Base-by-base conservation (phyloP, 2,888 invertebrate species). In the Antitype chi region DNA sequence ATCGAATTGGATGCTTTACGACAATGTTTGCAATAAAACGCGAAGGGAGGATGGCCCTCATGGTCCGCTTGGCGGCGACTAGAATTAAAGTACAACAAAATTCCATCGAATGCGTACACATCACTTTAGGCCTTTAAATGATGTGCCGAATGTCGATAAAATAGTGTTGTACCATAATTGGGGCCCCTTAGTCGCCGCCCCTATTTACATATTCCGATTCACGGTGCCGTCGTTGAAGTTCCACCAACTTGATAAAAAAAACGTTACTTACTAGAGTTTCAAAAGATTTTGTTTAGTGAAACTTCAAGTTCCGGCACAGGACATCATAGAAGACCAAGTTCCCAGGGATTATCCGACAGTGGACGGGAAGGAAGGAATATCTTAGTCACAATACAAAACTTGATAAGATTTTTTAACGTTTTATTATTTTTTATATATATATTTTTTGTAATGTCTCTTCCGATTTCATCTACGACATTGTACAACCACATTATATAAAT, bases 401-500 rank as follows among this genome's bases (percentile, higher is more conserved):
- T 94, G 92, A 89, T 88, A 78, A 92, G 94, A 93, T 93, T 95
- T 96, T 96, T 95, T 90, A 95, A 95, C 93, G 91, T 95, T 96
- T 96, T 96, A 95, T 95, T 96, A 85, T 95, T 96, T 95, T 95
- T 94, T 95, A 94, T 93, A 95, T 95, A 87, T 86, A 86, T 87
- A 78, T 95, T 94, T 96, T 95, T 94, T 88, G 87, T 87, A 95
- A 95, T 96, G 95, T 95, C 95, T 94, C 93, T 91, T 92, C 93
- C 92, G 91, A 93, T 94, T 94, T 94, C 93, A 91, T 94, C 94
- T 92, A 92, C 92, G 96, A 95, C 95, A 96, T 96, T 95, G 94
- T 96, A 96, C 95, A 96, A 96, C 95, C 95, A 94, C 93, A 95
- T 94, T 92, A 94, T 96, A 96, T 96, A 96, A 96, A 96, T 96